Conservation (phyloP, 2,797 vertebrate genomes). For the Cephalopachus bancanus region DNA sequence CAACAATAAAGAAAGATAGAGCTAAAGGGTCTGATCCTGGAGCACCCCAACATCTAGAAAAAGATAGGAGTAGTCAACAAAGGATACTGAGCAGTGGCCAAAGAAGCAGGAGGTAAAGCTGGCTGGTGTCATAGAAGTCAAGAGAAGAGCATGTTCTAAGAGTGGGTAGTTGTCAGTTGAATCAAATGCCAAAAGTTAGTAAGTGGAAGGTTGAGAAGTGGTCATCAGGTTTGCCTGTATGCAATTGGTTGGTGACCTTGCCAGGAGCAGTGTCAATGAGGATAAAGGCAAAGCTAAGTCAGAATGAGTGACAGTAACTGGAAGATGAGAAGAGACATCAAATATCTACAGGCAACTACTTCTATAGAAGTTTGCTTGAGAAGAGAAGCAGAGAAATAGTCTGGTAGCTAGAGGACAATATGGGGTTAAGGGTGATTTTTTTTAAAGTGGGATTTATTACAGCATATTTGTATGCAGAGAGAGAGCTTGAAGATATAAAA, state of each 20-base stretch:
- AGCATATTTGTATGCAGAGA: neutral
- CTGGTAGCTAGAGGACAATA: neutral
- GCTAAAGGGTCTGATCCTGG: neutral
- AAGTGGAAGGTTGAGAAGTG: neutral
- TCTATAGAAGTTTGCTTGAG: neutral
- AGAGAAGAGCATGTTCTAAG: neutral
- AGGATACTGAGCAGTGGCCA: neutral
- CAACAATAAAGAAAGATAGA: neutral
- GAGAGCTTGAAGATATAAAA: neutral
- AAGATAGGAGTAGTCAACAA: neutral
- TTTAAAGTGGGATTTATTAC: neutral
- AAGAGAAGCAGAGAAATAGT: constrained; percentile 1
- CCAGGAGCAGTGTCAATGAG: neutral
- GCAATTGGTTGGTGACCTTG: neutral
- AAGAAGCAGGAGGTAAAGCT: neutral
- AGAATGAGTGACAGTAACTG: neutral
- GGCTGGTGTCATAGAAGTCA: neutral
- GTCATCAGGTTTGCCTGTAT: neutral
- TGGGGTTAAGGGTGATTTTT: neutral
- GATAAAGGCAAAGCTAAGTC: neutral
- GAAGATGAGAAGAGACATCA: neutral
- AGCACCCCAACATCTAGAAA: neutral
- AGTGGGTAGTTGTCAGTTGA: neutral
- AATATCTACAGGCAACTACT: neutral
- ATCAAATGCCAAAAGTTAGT: neutral